Percentiles rank a stretch among this genome's conserved stretches.
Evolutionary conservation across 2,113 vertebrate genomes (phyloP).

Genomic region (Gopherus flavomarginatus): DNA sequence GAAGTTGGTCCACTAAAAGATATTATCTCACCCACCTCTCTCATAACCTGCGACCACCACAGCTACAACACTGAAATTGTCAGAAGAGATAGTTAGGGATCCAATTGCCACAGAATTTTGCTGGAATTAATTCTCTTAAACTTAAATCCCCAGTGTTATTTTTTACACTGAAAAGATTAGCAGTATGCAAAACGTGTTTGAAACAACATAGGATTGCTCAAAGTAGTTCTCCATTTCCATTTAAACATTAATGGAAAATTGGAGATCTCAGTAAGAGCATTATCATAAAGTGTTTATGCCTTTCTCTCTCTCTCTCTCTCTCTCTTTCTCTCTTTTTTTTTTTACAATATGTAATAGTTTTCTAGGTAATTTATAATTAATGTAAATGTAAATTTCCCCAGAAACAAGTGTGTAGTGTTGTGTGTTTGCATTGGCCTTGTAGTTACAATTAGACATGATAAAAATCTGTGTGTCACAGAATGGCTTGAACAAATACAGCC

Average conservation of each 20-base stretch:
- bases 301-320: not conserved
- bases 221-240: not conserved
- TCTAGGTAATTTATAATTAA: conserved; percentile 2
- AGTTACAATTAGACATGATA: conserved; percentile 1
- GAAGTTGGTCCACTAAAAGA: not conserved
- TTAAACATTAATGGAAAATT: not conserved
- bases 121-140: not conserved
- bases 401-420: not conserved
- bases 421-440: not conserved
- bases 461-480: not conserved
- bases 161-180: not conserved
- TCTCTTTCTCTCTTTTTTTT: not conserved
- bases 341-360: not conserved
- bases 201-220: not conserved
- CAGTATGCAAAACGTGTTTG: not conserved
- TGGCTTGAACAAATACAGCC: not conserved
- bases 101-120: not conserved
- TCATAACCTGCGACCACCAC: not conserved
- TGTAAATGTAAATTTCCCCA: conserved; percentile 7
- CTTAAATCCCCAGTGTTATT: not conserved
- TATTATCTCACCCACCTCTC: not conserved
- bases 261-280: not conserved
- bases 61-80: not conserved
- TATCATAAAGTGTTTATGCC: not conserved
- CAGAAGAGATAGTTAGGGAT: not conserved